These are phyloP conservation scores for Onychomys arenicola DNA, from an alignment of 2,797 vertebrate genomes.

Conservation along the genomic window DNA sequence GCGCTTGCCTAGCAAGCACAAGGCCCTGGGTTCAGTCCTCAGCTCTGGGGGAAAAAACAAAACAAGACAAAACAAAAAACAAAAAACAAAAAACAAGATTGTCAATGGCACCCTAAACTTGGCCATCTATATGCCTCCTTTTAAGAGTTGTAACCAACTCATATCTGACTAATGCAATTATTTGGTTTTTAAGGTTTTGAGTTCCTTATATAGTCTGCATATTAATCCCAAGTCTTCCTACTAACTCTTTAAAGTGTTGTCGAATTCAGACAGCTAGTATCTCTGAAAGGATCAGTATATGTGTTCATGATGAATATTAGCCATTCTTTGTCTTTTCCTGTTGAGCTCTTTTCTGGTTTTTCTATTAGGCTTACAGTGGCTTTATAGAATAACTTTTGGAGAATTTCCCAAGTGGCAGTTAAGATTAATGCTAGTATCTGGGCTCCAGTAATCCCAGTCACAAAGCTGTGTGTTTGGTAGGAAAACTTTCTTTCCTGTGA, in stretches of 20 bases:
- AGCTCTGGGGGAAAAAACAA: too few species aligned
- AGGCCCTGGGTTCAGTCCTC: too few species aligned
- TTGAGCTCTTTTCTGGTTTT: neutral
- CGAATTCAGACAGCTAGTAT: neutral
- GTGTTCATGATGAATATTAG: neutral
- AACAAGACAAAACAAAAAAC: too few species aligned
- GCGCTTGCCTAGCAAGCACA: too few species aligned
- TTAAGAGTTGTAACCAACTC: neutral
- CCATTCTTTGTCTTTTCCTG: neutral
- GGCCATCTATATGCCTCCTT: neutral
- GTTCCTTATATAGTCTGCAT: neutral
- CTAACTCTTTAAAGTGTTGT: neutral
- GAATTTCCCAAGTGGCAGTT: too few species aligned
- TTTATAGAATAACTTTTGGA: neutral
- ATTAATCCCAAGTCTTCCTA: neutral
- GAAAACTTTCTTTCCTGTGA: neutral
- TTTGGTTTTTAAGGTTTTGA: neutral
- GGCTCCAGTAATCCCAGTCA: neutral
- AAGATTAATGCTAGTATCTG: neutral
- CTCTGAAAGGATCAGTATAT: neutral
- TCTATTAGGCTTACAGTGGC: neutral
- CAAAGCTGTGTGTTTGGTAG: too few species aligned
- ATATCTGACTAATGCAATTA: neutral
- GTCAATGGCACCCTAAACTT: neutral
- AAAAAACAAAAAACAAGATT: too few species aligned